These are phyloP conservation scores for Archips xylosteana DNA, from an alignment of 2,888 invertebrate species.

Conservation along the genomic window DNA sequence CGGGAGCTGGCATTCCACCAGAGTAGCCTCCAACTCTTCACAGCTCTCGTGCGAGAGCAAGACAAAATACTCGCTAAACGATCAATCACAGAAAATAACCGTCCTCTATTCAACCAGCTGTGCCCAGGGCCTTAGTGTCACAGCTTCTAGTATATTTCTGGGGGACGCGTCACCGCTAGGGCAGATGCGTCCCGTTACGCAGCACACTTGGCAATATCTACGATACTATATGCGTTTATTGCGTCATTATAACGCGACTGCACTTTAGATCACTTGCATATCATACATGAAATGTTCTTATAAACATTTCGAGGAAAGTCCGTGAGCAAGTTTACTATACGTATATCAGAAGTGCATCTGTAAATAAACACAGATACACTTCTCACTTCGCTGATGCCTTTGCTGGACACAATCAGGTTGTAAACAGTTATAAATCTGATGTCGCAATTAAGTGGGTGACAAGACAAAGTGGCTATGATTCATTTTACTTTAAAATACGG, in stretches of 20 bases:
- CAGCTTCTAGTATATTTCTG: slow-evolving; percentile 66
- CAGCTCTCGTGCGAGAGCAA: slow-evolving; percentile 13
- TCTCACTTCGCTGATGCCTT: neutral
- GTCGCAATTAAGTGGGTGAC: slow-evolving; percentile 31
- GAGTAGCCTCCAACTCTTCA: slow-evolving; percentile 49
- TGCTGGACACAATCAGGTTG: slow-evolving; percentile 28
- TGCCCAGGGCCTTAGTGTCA: slow-evolving; percentile 52
- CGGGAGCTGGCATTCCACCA: slow-evolving; percentile 68
- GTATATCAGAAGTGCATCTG: slow-evolving; percentile 35
- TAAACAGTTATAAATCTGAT: slow-evolving; percentile 37
- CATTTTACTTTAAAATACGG: slow-evolving; percentile 36
- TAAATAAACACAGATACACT: slow-evolving; percentile 27
- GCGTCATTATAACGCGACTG: slow-evolving; percentile 64
- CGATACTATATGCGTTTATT: slow-evolving; percentile 55
- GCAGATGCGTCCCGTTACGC: slow-evolving; percentile 54
- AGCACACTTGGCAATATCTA: slow-evolving; percentile 58
- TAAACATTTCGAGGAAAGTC: slow-evolving; percentile 27
- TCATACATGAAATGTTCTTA: slow-evolving; percentile 4
- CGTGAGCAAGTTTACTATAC: slow-evolving; percentile 34
- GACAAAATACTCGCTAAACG: slow-evolving; percentile 17
- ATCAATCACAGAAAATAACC: slow-evolving; percentile 38
- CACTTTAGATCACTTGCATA: slow-evolving; percentile 53
- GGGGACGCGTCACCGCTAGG: slow-evolving; percentile 61
- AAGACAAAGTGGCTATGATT: slow-evolving; percentile 33
- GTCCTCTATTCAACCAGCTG: slow-evolving; percentile 37